Conservation (phyloP, 92 coral and sea anemone species). For the Nematostella vectensis region DNA sequence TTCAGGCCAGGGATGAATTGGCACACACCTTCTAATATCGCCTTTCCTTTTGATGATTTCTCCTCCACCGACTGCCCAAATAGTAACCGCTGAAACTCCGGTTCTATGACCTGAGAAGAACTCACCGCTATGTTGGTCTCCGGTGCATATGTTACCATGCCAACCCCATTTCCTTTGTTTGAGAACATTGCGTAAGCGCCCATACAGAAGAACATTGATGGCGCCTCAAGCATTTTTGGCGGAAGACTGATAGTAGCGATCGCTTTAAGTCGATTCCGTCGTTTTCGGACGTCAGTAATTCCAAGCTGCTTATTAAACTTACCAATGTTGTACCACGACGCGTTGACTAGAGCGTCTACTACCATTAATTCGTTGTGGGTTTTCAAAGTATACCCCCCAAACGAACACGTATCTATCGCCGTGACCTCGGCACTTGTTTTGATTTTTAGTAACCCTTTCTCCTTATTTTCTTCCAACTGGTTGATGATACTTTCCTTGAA, state of each 20-base stretch:
- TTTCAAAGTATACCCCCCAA: neutral
- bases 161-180: slow-evolving; percentile 51
- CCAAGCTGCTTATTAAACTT: slow-evolving; percentile 35
- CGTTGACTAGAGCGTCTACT: slow-evolving; percentile 31
- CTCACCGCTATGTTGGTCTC: slow-evolving; percentile 45
- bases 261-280: slow-evolving; percentile 49
- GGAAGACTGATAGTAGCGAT: slow-evolving; percentile 36
- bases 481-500: slow-evolving; percentile 20
- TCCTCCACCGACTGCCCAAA: slow-evolving; percentile 14
- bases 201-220: slow-evolving; percentile 67
- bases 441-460: slow-evolving; percentile 6
- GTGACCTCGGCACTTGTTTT: slow-evolving; percentile 20
- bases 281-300: slow-evolving; percentile 14
- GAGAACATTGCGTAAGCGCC: slow-evolving; percentile 47
- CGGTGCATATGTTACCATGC: slow-evolving; percentile 54
- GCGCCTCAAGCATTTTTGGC: slow-evolving; percentile 25
- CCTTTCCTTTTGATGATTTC: slow-evolving; percentile 29
- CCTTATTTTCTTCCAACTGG: slow-evolving; percentile 6
- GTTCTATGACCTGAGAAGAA: slow-evolving; percentile 21
- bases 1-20: slow-evolving; percentile 43
- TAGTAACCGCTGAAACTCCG: slow-evolving; percentile 12
- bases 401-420: slow-evolving; percentile 8
- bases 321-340: slow-evolving; percentile 52
- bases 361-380: neutral
- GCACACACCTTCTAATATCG: slow-evolving; percentile 37